A percentile compares a stretch with the other conserved stretches of the same genome.
phyloP scores from a whole-genome alignment of 35 echinoderm and acorn worm species.

The Apostichopus parvimensis region DNA sequence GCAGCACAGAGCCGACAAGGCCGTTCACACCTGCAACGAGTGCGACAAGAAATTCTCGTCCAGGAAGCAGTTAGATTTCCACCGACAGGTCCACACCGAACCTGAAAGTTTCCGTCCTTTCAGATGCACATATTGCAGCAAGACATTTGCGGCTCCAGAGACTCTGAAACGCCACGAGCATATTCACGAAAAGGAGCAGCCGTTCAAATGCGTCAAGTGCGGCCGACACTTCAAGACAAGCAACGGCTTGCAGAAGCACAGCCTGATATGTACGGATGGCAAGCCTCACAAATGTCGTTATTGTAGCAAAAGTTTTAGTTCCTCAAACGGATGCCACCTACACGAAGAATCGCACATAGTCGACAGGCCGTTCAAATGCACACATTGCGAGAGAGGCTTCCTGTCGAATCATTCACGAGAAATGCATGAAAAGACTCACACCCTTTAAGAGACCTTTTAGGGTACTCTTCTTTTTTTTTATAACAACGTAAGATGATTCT shows the following conservation, averaged over 20 bases:
- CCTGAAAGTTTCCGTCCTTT: conserved; percentile 2
- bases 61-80: background rate
- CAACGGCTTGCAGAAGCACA: conserved; percentile 32
- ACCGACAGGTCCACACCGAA: background rate
- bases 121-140: conserved; percentile 34
- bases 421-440: conserved; percentile 50
- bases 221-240: conserved; percentile 15
- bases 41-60: conserved; percentile 36
- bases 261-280: background rate
- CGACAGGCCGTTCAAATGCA: conserved; percentile 35
- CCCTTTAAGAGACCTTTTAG: background rate
- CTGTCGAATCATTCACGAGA: conserved; percentile 33
- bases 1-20: background rate
- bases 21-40: background rate
- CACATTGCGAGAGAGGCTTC: conserved; percentile 17
- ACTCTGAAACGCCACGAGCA: conserved; percentile 32
- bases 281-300: conserved; percentile 49
- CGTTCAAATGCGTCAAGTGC: conserved; percentile 24
- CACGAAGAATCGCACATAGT: conserved; percentile 49
- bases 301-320: conserved; percentile 37
- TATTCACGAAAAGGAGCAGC: conserved; percentile 38
- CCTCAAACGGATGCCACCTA: conserved; percentile 29
- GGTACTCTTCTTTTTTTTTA: background rate
- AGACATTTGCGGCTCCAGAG: conserved; percentile 17
- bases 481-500: background rate